Percentiles rank a stretch among this genome's conserved stretches.
phyloP scores from a whole-genome alignment of 2,888 invertebrate species.

The Caenorhabditis sp. region DNA sequence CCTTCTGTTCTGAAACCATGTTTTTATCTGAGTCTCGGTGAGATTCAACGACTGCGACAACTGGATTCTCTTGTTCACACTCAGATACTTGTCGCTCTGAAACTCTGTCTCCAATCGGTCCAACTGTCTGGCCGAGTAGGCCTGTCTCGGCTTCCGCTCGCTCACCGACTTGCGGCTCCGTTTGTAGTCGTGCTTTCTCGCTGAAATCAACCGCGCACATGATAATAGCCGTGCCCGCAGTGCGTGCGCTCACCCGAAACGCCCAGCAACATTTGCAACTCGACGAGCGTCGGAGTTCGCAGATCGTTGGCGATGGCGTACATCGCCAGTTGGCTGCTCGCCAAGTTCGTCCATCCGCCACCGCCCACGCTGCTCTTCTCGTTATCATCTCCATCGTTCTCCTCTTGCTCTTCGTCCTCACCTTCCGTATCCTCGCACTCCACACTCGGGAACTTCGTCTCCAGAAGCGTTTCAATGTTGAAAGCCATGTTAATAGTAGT shows the following conservation, averaged over 20 bases:
- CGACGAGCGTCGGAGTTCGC: conserved; percentile 72
- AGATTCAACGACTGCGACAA: conserved; percentile 90
- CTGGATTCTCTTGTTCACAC: conserved; percentile 94
- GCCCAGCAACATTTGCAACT: conserved; percentile 78
- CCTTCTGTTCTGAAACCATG: conserved; percentile 93
- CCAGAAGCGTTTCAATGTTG: conserved; percentile 54
- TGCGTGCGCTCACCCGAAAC: conserved; percentile 44
- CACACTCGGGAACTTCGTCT: conserved; percentile 17
- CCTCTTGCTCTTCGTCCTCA: conserved; percentile 38
- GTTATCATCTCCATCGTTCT: conserved; percentile 12
- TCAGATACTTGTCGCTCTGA: conserved; percentile 94
- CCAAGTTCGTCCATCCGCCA: conserved; percentile 41
- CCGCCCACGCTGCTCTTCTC: neutral
- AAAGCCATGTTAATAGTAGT: conserved; percentile 47
- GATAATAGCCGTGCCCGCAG: neutral
- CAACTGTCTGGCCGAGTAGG: conserved; percentile 94
- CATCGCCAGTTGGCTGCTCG: conserved; percentile 63
- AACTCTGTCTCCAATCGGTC: conserved; percentile 93
- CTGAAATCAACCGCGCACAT: conserved; percentile 68
- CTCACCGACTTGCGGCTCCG: conserved; percentile 89
- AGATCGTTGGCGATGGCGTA: conserved; percentile 66
- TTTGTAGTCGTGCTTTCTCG: conserved; percentile 86
- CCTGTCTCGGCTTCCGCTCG: conserved; percentile 94
- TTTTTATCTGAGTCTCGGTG: conserved; percentile 96
- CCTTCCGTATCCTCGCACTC: conserved; percentile 1